These are phyloP conservation scores for Lordiphosa clarofinis DNA, from an alignment of 1,140 invertebrate species.

Conservation along the genomic window DNA sequence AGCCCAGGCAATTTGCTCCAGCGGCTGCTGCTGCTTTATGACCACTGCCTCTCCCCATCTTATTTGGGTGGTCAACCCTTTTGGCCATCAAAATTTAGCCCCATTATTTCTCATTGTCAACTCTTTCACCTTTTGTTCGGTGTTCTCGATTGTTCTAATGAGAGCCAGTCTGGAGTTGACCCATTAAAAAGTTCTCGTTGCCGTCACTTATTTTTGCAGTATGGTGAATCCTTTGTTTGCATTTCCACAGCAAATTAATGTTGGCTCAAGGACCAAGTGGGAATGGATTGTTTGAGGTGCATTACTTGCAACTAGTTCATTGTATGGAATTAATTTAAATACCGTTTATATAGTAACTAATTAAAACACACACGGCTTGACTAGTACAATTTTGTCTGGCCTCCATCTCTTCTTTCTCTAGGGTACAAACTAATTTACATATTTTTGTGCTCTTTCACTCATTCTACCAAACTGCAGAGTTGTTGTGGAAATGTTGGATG, in stretches of 20 bases:
- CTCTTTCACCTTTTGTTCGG: constrained; percentile 15
- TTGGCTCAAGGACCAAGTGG: constrained; percentile 14
- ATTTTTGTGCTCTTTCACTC: constrained; percentile 30
- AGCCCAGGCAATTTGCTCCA: constrained; percentile 34
- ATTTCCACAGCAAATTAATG: constrained; percentile 27
- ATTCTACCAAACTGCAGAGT: background rate
- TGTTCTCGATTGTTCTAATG: constrained; percentile 19
- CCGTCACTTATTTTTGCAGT: constrained; percentile 7
- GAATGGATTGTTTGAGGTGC: constrained; percentile 1
- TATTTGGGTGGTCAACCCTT: constrained; percentile 2
- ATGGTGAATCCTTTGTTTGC: constrained; percentile 13
- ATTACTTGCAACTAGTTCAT: background rate
- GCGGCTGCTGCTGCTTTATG: constrained; percentile 10
- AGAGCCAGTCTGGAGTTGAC: constrained; percentile 24
- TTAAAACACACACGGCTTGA: background rate
- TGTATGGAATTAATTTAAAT: constrained; percentile 49
- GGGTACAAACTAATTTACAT: constrained; percentile 64
- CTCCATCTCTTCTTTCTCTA: constrained; percentile 13
- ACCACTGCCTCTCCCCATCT: background rate
- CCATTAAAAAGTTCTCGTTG: constrained; percentile 29
- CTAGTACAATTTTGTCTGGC: background rate
- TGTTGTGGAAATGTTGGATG: background rate
- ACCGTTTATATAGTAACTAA: background rate
- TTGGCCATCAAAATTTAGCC: constrained; percentile 36
- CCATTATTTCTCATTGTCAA: constrained; percentile 12